These are phyloP conservation scores for Epizoanthus ramosus DNA, from an alignment of 92 coral and sea anemone genomes.

Conservation along the genomic window DNA sequence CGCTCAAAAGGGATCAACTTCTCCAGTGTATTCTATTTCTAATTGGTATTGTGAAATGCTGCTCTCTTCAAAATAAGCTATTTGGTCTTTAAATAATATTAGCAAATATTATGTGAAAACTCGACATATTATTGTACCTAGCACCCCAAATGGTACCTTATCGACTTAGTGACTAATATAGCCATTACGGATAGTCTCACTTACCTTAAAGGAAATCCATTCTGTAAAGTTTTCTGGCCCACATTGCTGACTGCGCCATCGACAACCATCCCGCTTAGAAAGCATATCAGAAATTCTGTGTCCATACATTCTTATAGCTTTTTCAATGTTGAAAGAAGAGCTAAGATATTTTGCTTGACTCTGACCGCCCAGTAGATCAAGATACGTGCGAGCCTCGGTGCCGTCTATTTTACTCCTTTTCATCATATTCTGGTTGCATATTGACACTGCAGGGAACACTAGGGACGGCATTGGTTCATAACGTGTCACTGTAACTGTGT, in stretches of 20 bases:
- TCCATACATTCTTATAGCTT: not conserved
- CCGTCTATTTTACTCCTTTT: not conserved
- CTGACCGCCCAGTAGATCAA: not conserved
- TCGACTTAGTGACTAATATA: too few species aligned
- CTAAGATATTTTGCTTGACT: not conserved
- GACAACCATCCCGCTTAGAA: not conserved
- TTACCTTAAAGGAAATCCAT: not conserved
- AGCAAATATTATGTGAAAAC: too few species aligned
- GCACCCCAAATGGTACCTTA: too few species aligned
- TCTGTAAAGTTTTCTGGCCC: not conserved
- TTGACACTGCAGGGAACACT: not conserved
- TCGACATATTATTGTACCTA: too few species aligned
- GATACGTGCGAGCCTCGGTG: not conserved
- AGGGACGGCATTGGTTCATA: not conserved
- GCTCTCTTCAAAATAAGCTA: too few species aligned
- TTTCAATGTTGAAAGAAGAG: not conserved
- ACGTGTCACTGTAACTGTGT: not conserved
- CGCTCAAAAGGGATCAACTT: too few species aligned
- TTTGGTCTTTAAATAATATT: too few species aligned
- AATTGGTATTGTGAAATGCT: too few species aligned
- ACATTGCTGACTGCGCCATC: not conserved
- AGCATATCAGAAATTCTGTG: not conserved
- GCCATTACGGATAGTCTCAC: not conserved
- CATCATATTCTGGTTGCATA: constrained; percentile 4
- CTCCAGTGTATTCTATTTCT: too few species aligned